Evolutionary conservation across 1,140 invertebrate genomes (phyloP).

Genomic region (Megathymus violae): DNA sequence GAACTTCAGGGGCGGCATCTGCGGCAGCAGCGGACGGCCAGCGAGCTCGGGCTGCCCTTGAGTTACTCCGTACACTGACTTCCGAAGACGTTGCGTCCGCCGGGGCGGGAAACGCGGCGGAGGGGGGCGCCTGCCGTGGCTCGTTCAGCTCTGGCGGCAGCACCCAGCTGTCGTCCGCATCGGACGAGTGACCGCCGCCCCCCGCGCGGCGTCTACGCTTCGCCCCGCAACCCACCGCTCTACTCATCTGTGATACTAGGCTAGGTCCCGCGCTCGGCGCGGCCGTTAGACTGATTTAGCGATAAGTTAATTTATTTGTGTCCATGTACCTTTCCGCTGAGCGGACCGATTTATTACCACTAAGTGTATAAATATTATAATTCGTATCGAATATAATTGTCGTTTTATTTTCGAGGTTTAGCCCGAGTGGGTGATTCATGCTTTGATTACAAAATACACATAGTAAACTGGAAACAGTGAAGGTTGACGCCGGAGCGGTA

Average conservation of each 20-base stretch:
- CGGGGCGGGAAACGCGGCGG: constrained; percentile 59
- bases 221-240: constrained; percentile 75
- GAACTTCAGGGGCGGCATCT: constrained; percentile 54
- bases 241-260: constrained; percentile 82
- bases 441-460: constrained; percentile 33
- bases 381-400: constrained; percentile 60
- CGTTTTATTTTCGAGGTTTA: constrained; percentile 49
- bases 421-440: constrained; percentile 16
- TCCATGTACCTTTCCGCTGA: constrained; percentile 81
- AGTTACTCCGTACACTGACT: constrained; percentile 69
- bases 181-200: constrained; percentile 74
- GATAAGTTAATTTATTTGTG: constrained; percentile 81
- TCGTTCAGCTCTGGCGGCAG: constrained; percentile 79
- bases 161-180: constrained; percentile 75
- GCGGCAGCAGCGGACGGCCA: constrained; percentile 66
- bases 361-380: constrained; percentile 70
- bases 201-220: constrained; percentile 53
- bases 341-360: constrained; percentile 76
- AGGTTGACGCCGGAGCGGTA: constrained; percentile 43
- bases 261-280: constrained; percentile 75
- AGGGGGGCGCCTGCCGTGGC: constrained; percentile 59
- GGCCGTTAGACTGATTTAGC: constrained; percentile 81
- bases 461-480: constrained; percentile 45
- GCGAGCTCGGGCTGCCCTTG: constrained; percentile 71
- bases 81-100: constrained; percentile 61